Conservation (phyloP, 2,888 invertebrate genomes). For the Drosophila longiperda region DNA sequence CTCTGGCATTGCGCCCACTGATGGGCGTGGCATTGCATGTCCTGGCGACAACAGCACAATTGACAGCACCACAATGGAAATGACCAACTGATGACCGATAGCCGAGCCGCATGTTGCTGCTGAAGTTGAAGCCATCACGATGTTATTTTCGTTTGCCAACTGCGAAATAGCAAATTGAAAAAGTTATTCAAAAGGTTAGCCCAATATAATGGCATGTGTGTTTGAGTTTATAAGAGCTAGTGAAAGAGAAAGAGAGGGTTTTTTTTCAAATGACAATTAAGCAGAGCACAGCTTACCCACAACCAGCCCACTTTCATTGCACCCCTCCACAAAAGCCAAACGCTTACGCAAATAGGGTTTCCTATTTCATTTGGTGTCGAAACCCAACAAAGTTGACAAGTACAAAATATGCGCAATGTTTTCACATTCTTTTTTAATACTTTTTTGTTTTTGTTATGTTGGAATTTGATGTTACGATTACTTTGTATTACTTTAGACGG, state of each 20-base stretch:
- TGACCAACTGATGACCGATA: conserved; percentile 64
- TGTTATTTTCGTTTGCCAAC: conserved; percentile 18
- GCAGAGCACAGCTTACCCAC: conserved; percentile 15
- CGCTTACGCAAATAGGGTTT: conserved; percentile 77
- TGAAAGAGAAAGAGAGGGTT: conserved; percentile 6
- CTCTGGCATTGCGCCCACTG: conserved; percentile 41
- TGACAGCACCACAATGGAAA: conserved; percentile 71
- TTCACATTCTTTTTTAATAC: neutral
- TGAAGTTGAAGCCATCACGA: conserved; percentile 50
- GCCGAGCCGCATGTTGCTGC: conserved; percentile 46
- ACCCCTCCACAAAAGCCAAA: conserved; percentile 3
- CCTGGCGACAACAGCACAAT: conserved; percentile 60
- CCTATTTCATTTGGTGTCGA: conserved; percentile 60
- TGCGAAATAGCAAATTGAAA: conserved; percentile 38
- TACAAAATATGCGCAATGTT: conserved; percentile 55
- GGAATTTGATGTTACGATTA: conserved; percentile 21
- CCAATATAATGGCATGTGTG: conserved; percentile 3
- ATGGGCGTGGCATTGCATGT: conserved; percentile 58
- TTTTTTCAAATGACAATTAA: conserved; percentile 59
- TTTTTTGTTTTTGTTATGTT: neutral
- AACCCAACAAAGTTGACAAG: conserved; percentile 63
- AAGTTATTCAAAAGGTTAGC: conserved; percentile 6
- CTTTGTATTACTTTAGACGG: conserved; percentile 23
- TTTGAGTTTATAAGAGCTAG: neutral
- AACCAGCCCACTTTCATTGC: neutral